A percentile compares a stretch with the other conserved stretches of the same genome.
Conservation (phyloP, 2,797 vertebrate genomes). For the Nyctibius grandis region DNA sequence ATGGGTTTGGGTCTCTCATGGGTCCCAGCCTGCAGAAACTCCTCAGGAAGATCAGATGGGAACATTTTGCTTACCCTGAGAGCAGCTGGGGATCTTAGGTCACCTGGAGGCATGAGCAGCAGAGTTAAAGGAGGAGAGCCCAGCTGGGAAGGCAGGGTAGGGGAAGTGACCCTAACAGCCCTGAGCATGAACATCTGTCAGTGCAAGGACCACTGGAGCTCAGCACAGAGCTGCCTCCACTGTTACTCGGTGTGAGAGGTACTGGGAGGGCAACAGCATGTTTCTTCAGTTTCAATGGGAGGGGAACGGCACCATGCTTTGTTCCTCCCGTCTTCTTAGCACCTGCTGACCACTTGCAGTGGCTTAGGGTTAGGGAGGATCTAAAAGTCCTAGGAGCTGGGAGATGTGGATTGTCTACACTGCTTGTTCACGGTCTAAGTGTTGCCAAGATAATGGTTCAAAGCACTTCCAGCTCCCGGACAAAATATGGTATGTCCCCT, state of each 20-base stretch:
- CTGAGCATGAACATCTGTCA: neutral
- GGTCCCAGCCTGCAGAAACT: neutral
- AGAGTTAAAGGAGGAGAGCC: neutral
- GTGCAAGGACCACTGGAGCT: neutral
- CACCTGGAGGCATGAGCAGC: neutral
- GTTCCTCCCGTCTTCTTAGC: neutral
- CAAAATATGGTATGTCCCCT: neutral
- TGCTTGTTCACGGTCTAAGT: neutral
- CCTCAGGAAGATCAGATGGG: neutral
- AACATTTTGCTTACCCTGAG: neutral
- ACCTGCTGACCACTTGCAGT: neutral
- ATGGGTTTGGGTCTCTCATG: neutral
- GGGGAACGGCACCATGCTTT: neutral
- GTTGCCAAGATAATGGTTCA: neutral
- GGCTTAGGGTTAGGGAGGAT: neutral
- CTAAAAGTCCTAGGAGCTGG: neutral
- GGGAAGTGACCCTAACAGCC: neutral
- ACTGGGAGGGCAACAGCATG: fast-evolving
- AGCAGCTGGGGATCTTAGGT: neutral
- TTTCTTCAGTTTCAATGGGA: neutral
- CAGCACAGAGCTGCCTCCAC: neutral
- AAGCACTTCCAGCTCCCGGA: neutral
- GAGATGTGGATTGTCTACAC: neutral
- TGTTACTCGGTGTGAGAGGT: neutral
- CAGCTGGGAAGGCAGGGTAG: neutral